Evolutionary conservation across 2,113 vertebrate genomes (phyloP).

Genomic region (Nyctereutes procyonoides): DNA sequence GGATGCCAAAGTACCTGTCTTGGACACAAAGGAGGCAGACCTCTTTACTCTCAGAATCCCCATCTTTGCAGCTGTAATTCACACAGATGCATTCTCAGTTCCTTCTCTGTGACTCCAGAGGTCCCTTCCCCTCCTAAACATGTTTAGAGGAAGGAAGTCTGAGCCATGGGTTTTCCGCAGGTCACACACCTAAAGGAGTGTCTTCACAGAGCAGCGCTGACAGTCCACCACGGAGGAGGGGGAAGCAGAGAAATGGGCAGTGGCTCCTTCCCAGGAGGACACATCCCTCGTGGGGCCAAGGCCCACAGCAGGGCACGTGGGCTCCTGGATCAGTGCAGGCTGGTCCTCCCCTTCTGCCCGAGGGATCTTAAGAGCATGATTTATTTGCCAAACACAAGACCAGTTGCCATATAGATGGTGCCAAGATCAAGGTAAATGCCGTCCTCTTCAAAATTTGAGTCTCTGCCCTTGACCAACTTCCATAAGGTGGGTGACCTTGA

Average conservation of each 20-base stretch:
- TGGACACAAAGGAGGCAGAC: neutral
- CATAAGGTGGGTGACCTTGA: neutral
- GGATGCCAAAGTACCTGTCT: neutral
- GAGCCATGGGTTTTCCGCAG: neutral
- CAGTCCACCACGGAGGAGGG: neutral
- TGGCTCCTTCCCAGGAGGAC: neutral
- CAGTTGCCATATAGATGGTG: too few relatives aligned
- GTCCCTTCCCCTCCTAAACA: neutral
- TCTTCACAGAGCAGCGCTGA: neutral
- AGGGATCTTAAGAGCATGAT: rapidly evolving
- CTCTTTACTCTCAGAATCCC: neutral
- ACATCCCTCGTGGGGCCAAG: rapidly evolving
- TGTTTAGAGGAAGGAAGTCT: neutral
- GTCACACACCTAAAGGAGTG: neutral
- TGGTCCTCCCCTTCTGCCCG: neutral
- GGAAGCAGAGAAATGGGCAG: neutral
- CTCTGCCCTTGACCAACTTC: neutral
- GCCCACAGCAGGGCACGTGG: rapidly evolving
- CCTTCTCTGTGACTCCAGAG: neutral
- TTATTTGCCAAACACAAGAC: neutral
- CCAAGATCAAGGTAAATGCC: neutral
- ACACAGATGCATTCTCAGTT: neutral
- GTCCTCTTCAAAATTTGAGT: neutral
- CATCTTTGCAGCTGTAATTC: neutral
- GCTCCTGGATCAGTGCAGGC: neutral